A percentile compares a stretch with the other conserved stretches of the same genome.
Conservation (phyloP, 2,113 vertebrate genomes). For the Ardeotis arabs region DNA sequence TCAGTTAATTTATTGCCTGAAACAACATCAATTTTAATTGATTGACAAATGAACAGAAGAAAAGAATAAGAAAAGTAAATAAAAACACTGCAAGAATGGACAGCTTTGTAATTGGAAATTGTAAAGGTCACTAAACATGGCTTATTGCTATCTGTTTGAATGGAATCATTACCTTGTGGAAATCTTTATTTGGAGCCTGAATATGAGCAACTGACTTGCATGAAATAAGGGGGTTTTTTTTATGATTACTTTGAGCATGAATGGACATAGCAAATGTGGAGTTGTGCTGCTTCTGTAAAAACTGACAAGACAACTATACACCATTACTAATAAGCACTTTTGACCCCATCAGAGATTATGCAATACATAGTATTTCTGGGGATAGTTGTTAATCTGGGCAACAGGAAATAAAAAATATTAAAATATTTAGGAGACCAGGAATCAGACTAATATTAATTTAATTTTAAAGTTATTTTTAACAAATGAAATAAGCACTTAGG, state of each 20-base stretch:
- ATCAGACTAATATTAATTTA: background rate
- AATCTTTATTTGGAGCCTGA: background rate
- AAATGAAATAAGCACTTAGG: background rate
- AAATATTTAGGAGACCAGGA: background rate
- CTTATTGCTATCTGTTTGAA: background rate
- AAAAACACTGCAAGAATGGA: slow-evolving; percentile 25
- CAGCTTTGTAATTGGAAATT: slow-evolving; percentile 14
- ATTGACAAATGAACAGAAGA: background rate
- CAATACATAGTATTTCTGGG: background rate
- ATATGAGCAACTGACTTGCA: background rate
- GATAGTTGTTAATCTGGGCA: background rate
- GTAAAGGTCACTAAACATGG: background rate
- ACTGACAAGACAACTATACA: background rate
- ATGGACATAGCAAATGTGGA: background rate
- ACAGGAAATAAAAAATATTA: background rate
- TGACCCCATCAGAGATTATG: background rate
- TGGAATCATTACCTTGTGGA: background rate
- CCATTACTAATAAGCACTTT: background rate
- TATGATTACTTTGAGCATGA: background rate
- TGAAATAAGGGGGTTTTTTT: background rate
- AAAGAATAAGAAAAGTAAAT: background rate
- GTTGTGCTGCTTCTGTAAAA: background rate
- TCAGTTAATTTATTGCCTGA: slow-evolving; percentile 7
- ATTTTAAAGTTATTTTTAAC: background rate
- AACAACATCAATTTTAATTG: background rate